Evolutionary conservation across 2,888 invertebrate genomes (phyloP), one percentile per base, ranked within the genome.

Genomic region (Mantis religiosa): DNA sequence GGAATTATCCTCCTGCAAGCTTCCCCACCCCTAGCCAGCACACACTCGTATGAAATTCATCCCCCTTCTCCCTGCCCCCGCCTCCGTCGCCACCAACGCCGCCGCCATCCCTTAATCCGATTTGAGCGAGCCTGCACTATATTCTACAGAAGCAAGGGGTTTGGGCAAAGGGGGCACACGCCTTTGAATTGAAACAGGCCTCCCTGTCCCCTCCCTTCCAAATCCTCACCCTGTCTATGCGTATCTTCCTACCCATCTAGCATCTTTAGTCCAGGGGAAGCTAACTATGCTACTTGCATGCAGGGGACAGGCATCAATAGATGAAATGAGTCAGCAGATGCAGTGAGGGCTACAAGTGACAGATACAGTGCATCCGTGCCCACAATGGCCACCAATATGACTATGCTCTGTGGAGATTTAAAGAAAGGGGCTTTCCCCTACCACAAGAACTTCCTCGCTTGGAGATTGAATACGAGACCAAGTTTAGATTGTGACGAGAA

Each of bases 31-130:
- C 82, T 71, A 71, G 54, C 54, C 54, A 20, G 54, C 54, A 71
- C 54, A 71, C 87, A 27, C 87, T 90, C 90, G 89, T 89, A 88
- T 90, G 89, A 90, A 90, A 90, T 90, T 90, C 90, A 89, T 90
- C 90, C 89, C 88, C 87, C 88, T 87, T 84, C 89, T 89, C 88
- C 87, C 88, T 87, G 82, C 89, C 83, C 88, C 54, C 54, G 54
- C 54, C 54, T 71, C 54, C 15, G 54, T 71, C 54, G 54, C 54
- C 54, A 71, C 54, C 54, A 71, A 71, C 54, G 54, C 85, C 27
- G 85, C 85, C 47, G 82, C 87, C 87, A 89, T 88, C 89, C 87
- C 90, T 90, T 90, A 90, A 90, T 90, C 90, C 90, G 90, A 90
- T 90, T 90, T 90, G 89, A 90, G 90, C 89, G 89, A 88, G 88